Percentiles rank a stretch among this genome's conserved stretches.
Evolutionary conservation across 1,140 invertebrate genomes (phyloP).

Genomic region (Drosophila tropicalis): DNA sequence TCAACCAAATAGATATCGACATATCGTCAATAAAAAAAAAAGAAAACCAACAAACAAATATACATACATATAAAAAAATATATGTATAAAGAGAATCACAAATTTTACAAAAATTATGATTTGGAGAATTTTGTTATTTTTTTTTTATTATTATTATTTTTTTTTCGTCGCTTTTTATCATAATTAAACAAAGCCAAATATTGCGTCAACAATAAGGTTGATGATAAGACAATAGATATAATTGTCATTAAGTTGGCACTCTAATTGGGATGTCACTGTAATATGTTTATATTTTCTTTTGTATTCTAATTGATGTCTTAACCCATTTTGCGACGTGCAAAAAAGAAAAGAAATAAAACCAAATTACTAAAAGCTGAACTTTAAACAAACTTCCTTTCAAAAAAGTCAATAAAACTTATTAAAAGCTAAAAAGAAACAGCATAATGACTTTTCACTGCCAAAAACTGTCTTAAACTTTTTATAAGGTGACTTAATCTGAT

Average conservation of each 20-base stretch:
- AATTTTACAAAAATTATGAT: conserved; percentile 62
- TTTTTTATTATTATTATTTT: conserved; percentile 20
- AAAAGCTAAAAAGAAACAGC: too few relatives aligned
- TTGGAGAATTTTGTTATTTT: conserved; percentile 24
- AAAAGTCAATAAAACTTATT: too few relatives aligned
- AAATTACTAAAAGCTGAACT: too few relatives aligned
- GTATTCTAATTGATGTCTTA: too few relatives aligned
- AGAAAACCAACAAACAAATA: conserved; percentile 19
- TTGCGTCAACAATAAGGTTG: conserved; percentile 55
- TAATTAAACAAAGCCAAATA: conserved; percentile 67
- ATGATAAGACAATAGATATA: conserved; percentile 48
- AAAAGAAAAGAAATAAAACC: too few relatives aligned
- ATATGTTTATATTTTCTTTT: neutral
- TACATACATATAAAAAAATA: conserved; percentile 14
- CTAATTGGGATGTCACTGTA: conserved; percentile 25
- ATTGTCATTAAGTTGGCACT: conserved; percentile 6
- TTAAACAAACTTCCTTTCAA: too few relatives aligned
- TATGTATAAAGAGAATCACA: conserved; percentile 14
- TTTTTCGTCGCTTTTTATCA: conserved; percentile 62
- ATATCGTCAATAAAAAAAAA: conserved; percentile 37
- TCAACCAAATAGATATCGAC: conserved; percentile 67
- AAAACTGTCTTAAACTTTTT: too few relatives aligned
- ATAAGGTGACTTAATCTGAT: too few relatives aligned
- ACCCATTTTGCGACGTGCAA: too few relatives aligned
- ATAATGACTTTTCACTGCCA: too few relatives aligned